A percentile compares a stretch with the other conserved stretches of the same genome.
Conservation (phyloP, 2,113 vertebrate genomes). For the Sardina pilchardus region DNA sequence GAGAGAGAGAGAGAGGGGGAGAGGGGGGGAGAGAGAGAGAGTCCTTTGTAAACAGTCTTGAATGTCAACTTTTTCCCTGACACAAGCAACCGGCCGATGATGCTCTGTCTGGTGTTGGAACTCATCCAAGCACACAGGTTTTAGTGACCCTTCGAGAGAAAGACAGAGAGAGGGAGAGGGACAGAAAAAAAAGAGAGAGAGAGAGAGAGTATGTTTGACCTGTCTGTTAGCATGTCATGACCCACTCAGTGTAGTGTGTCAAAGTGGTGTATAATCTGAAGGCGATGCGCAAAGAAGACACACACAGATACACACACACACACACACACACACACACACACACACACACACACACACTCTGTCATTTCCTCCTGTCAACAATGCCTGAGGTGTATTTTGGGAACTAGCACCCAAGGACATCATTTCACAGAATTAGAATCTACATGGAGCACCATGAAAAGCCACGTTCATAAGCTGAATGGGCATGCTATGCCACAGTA, state of each 20-base stretch:
- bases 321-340: neutral
- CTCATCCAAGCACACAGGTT: neutral
- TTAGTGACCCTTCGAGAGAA: neutral
- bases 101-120: neutral
- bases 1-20: neutral
- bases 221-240: neutral
- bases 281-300: neutral
- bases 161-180: neutral
- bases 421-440: neutral
- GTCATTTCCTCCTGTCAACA: constrained; percentile 12
- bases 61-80: constrained; percentile 19
- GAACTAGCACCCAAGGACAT: neutral
- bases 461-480: constrained; percentile 8
- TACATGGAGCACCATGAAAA: neutral
- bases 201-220: neutral
- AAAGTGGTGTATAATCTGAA: neutral
- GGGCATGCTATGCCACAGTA: neutral
- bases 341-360: neutral
- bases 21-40: neutral
- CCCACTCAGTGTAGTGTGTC: neutral
- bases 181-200: neutral
- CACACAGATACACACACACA: neutral
- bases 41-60: neutral
- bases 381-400: constrained; percentile 13
- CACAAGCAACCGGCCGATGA: neutral